phyloP scores from a whole-genome alignment of 2,888 invertebrate genomes.

The Junonia oenone region DNA sequence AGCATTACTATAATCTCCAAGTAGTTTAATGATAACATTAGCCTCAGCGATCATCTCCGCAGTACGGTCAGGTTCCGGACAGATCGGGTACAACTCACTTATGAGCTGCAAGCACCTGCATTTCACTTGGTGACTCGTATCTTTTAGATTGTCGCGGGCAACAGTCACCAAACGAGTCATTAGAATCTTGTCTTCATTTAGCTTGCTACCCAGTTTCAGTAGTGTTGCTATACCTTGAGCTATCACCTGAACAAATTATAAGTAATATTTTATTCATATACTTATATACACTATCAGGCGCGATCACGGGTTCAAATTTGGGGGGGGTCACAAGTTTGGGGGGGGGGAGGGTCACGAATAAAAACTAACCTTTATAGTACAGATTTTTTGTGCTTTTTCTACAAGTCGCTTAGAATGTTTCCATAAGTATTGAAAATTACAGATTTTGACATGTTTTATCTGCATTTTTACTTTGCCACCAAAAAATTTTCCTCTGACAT shows the following conservation, averaged over 20 bases:
- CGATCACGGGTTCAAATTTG: no score
- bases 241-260: conserved; percentile 66
- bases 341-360: no score
- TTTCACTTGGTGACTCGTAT: conserved; percentile 89
- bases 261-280: background rate
- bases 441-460: no score
- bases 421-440: no score
- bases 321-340: no score
- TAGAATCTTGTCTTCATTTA: conserved; percentile 78
- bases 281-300: no score
- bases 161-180: conserved; percentile 82
- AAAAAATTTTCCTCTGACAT: no score
- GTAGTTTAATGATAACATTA: conserved; percentile 83
- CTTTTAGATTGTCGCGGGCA: conserved; percentile 85
- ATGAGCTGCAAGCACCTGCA: conserved; percentile 89
- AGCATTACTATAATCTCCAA: conserved; percentile 91
- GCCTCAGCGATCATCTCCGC: conserved; percentile 76
- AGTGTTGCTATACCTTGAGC: conserved; percentile 88
- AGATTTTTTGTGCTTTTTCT: no score
- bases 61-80: conserved; percentile 66
- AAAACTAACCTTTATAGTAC: no score
- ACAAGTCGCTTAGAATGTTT: no score
- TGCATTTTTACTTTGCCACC: no score
- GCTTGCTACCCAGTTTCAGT: conserved; percentile 83
- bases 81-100: conserved; percentile 84